Conservation (phyloP, 2,797 vertebrate genomes). For the Microcaecilia unicolor region DNA sequence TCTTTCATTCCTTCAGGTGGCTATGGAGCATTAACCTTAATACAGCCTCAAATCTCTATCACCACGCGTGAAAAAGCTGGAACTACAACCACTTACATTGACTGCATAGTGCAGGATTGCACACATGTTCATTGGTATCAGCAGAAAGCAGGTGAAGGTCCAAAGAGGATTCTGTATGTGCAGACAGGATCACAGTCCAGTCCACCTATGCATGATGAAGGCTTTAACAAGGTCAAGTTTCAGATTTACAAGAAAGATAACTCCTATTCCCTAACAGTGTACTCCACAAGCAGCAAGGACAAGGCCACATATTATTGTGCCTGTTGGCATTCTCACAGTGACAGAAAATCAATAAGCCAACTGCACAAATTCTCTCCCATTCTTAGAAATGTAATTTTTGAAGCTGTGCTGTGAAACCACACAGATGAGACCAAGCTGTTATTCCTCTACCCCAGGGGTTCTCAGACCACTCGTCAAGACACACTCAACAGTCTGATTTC, state of each 20-base stretch:
- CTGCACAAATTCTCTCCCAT: neutral
- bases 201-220: neutral
- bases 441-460: too few species aligned
- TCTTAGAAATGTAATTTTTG: too few species aligned
- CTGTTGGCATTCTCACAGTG: neutral
- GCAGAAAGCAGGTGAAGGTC: constrained; percentile 8
- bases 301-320: constrained; percentile 32
- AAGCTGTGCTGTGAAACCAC: too few species aligned
- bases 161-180: constrained; percentile 9
- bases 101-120: too few species aligned
- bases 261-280: constrained; percentile 11
- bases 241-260: neutral
- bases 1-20: neutral
- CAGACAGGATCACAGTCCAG: rapidly evolving
- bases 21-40: neutral
- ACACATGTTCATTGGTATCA: constrained; percentile 25
- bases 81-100: too few species aligned
- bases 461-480: too few species aligned
- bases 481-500: too few species aligned
- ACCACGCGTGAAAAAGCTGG: too few species aligned
- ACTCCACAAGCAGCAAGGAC: neutral
- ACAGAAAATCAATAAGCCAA: rapidly evolving
- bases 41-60: constrained; percentile 1
- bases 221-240: neutral
- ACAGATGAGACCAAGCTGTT: too few species aligned